Evolutionary conservation across 1,140 invertebrate genomes (phyloP).

Genomic region (Ooceraea biroi): DNA sequence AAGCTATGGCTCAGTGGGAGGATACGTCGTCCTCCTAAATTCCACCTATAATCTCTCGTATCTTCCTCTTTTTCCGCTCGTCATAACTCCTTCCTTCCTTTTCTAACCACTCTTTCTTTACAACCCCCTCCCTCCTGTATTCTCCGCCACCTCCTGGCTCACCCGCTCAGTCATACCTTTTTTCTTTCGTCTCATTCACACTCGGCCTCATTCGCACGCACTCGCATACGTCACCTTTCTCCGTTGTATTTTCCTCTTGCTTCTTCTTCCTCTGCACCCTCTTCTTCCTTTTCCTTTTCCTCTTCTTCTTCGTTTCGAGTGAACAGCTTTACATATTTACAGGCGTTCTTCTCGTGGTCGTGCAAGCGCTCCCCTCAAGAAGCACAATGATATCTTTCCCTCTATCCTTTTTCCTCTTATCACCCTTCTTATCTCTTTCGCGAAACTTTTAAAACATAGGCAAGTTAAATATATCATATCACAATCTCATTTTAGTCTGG

Average conservation of each 20-base stretch:
- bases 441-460: constrained; percentile 82
- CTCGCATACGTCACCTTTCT: constrained; percentile 59
- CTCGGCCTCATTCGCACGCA: constrained; percentile 51
- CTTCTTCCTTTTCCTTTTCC: constrained; percentile 27
- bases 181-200: constrained; percentile 40
- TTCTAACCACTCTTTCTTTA: neutral
- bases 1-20: constrained; percentile 70
- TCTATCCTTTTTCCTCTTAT: constrained; percentile 15
- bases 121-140: neutral
- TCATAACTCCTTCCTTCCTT: constrained; percentile 50
- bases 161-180: constrained; percentile 27
- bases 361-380: constrained; percentile 64
- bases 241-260: constrained; percentile 33
- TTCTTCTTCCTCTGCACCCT: constrained; percentile 42
- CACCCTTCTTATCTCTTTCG: constrained; percentile 35
- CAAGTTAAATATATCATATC: constrained; percentile 87
- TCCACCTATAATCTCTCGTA: constrained; percentile 69
- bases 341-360: constrained; percentile 78
- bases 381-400: constrained; percentile 40
- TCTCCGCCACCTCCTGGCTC: neutral
- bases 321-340: constrained; percentile 81
- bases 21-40: constrained; percentile 70
- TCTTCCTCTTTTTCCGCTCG: constrained; percentile 48
- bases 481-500: constrained; percentile 85
- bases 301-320: constrained; percentile 63